These are phyloP conservation scores for Lasioglossum villosulum DNA, from an alignment of 2,888 invertebrate species.

Conservation along the genomic window DNA sequence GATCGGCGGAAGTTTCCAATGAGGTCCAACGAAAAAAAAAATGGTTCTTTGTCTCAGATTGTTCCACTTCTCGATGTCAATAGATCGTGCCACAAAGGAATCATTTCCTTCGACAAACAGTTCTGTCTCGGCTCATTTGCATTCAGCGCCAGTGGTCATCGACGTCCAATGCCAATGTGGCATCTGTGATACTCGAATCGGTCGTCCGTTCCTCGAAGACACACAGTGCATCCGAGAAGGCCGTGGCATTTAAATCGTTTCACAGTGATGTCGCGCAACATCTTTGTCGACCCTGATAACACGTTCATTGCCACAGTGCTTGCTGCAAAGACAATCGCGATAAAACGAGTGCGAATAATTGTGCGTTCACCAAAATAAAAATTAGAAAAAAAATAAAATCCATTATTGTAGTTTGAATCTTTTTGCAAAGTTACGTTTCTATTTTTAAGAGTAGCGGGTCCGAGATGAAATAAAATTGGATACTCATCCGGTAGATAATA, in stretches of 20 bases:
- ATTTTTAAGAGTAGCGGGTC: background rate
- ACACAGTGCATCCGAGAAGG: conserved; percentile 34
- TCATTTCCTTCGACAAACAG: conserved; percentile 18
- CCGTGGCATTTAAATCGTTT: conserved; percentile 20
- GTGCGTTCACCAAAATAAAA: background rate
- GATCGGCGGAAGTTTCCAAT: background rate
- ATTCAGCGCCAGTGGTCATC: conserved; percentile 48
- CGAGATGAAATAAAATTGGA: background rate
- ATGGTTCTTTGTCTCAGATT: background rate
- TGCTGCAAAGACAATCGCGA: background rate
- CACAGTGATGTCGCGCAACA: background rate
- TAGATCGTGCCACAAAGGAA: conserved; percentile 15
- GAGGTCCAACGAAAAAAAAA: background rate
- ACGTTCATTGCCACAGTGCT: background rate
- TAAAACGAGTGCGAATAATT: background rate
- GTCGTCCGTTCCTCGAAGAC: conserved; percentile 32
- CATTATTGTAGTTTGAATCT: accelerated
- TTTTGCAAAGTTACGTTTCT: background rate
- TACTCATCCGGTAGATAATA: no score
- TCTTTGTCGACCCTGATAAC: background rate
- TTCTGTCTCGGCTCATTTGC: conserved; percentile 38
- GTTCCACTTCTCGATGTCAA: conserved; percentile 14
- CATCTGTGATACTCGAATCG: conserved; percentile 41
- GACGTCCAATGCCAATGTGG: conserved; percentile 53
- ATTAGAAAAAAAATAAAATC: no score